Base-by-base conservation (phyloP, 2,797 vertebrate genomes). In the Schizothorax lantsangensis region DNA sequence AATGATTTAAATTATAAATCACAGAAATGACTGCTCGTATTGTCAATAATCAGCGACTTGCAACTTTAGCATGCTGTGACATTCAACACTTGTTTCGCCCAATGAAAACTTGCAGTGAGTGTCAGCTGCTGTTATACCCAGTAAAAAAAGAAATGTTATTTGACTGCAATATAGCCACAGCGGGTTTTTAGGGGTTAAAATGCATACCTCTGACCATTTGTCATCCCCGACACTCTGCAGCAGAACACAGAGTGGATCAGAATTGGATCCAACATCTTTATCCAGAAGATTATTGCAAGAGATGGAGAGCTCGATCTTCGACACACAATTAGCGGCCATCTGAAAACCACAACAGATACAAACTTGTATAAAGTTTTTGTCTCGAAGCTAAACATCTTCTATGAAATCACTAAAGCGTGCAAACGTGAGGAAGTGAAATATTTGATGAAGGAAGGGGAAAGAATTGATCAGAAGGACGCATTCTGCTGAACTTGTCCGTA, bases 201-300 rank as follows among this genome's bases (percentile, higher is more conserved):
- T 71, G 73, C 94, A 94, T 93, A 99, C 98, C 97, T 99, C 97
- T 0, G 90, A 91, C 97, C 97, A 98, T 1, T 30, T 92, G 84
- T 95, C 95, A 4, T 92, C 94, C 17, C 96, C 97, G 14, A 91
- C 81, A 68, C 92, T 95, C 94, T 97, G 97, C 40, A 97, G 95
- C 91, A 98, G 92, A n/a, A 97, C 96, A 26, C 98, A 98, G 47
- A 98, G 94, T 0, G 98, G 97, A 82, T 99, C 97, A 0, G 97
- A 99, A 86, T 96, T 95, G 23, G 97, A 99, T 4, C 97, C 94
- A 7, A 98, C 91, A 92, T 99, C 97, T 91, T 95, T 96, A 92
- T 98, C 97, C 90, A 98, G 94, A 68, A 99, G 97, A 90, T 95
- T 92, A 17, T 92, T 89, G 90, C 98, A 99, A 88, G 96, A 96